Conservation (phyloP, 2,113 vertebrate genomes). For the Callipepla squamata region DNA sequence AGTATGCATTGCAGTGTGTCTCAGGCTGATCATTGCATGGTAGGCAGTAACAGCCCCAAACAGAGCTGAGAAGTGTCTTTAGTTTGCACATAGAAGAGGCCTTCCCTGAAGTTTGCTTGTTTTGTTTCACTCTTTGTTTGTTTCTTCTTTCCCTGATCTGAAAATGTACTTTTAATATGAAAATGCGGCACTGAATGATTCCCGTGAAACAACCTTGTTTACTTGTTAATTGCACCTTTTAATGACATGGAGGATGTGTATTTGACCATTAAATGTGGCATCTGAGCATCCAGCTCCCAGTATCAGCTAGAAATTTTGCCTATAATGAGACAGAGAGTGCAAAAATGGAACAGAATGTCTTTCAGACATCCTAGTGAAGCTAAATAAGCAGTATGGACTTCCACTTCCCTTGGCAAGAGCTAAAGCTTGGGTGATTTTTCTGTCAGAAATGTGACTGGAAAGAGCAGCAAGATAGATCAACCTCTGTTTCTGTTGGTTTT, state of each 20-base stretch:
- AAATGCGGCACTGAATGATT: neutral
- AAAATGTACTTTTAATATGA: neutral
- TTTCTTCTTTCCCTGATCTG: neutral
- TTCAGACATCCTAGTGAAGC: rapidly evolving
- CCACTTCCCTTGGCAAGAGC: neutral
- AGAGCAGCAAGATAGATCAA: neutral
- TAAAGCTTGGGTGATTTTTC: neutral
- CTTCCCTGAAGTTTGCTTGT: neutral
- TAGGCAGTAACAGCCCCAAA: neutral
- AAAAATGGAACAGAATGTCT: no score
- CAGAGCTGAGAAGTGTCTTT: neutral
- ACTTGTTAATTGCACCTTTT: neutral
- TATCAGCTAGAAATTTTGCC: neutral
- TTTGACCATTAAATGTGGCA: neutral
- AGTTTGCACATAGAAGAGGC: neutral
- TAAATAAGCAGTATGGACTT: rapidly evolving
- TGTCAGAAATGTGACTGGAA: neutral
- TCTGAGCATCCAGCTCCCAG: neutral
- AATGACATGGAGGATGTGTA: rapidly evolving
- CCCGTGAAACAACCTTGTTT: neutral
- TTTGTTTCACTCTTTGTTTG: neutral
- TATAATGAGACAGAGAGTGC: no score
- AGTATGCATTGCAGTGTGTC: neutral
- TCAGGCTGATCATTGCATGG: neutral
- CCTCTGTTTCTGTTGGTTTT: neutral